Evolutionary conservation across 2,797 vertebrate species (phyloP), one percentile per base, ranked within the genome.

Genomic region (Crenichthys baileyi): DNA sequence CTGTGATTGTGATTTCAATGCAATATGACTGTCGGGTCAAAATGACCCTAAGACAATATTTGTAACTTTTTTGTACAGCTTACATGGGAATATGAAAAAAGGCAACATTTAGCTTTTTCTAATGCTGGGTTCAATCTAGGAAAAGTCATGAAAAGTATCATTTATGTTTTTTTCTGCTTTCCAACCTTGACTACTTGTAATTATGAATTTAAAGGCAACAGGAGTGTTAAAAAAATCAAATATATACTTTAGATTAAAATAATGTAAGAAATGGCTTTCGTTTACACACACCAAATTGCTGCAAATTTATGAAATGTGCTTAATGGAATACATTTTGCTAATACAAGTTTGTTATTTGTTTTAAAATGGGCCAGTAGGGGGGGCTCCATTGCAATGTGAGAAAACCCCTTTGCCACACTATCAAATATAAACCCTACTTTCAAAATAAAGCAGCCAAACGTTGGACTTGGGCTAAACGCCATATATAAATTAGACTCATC

Each of bases 301-400:
- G 29, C 61, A 39, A 65, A 39, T 36, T 3, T 65, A 22, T 39
- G 3, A 36, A 39, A 65, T 22, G 18, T 65, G 3, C 18, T 8
- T 39, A 4, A 39, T 39, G 7, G 61, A 24, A 67, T 67, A 67
- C 41, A 67, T 46, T 46, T 7, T 22, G 20, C 36, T 67, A 13
- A 29, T 20, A 51, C 26, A 20, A 18, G 5, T 53, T 31, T 29
- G 58, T 26, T 71, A 71, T 46, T 26, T 71, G n/a, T 29, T 8
- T 29, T 29, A 58, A 7, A 65, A 6, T n/a, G 9, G 48, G 78
- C 74, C 90, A 88, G 72, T 4, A 90, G 90, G 75, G 85, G 91
- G 89, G 18, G 88, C 89, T 77, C 74, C 24, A 24, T 70, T 1
- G 72, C 79, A 82, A 71, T 1, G 41, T 7, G 13, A 75, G 29